Percentiles rank a stretch among this genome's conserved stretches.
These are phyloP conservation scores for Vanessa tameamea DNA, from an alignment of 1,140 invertebrate genomes.

Conservation along the genomic window DNA sequence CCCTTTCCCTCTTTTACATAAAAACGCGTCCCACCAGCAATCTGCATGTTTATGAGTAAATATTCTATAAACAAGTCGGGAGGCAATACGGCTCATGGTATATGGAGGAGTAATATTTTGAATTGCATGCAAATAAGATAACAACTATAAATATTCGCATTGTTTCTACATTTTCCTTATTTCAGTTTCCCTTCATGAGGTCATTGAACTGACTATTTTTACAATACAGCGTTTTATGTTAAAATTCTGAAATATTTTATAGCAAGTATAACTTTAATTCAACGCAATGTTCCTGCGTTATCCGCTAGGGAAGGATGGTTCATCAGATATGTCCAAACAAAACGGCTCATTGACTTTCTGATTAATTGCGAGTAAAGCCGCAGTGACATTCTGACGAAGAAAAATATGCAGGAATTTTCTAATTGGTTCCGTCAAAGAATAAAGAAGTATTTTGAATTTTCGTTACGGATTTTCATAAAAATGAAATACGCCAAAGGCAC, in stretches of 20 bases:
- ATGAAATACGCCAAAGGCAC: neutral
- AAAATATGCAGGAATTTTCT: conserved; percentile 56
- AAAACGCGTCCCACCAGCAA: conserved; percentile 77
- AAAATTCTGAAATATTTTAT: conserved; percentile 13
- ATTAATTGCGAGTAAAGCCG: conserved; percentile 73
- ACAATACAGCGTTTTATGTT: conserved; percentile 4
- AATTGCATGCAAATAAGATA: conserved; percentile 80
- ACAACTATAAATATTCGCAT: conserved; percentile 72
- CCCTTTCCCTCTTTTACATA: conserved; percentile 74
- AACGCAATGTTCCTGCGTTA: conserved; percentile 37
- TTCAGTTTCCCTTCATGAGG: conserved; percentile 59
- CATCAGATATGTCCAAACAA: conserved; percentile 73
- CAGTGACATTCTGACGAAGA: conserved; percentile 69
- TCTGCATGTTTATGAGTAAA: conserved; percentile 80
- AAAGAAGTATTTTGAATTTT: conserved; percentile 33
- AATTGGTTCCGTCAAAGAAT: conserved; percentile 37
- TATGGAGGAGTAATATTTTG: conserved; percentile 69
- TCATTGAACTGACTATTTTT: conserved; percentile 50
- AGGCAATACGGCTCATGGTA: conserved; percentile 58
- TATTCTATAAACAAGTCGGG: conserved; percentile 78
- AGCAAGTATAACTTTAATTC: conserved; percentile 17
- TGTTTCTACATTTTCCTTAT: conserved; percentile 53
- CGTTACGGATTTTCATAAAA: neutral
- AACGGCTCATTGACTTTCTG: conserved; percentile 77
- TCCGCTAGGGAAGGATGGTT: conserved; percentile 71